These are phyloP conservation scores for Leptinotarsa undecemlineata DNA, from an alignment of 1,140 invertebrate species.

Conservation along the genomic window DNA sequence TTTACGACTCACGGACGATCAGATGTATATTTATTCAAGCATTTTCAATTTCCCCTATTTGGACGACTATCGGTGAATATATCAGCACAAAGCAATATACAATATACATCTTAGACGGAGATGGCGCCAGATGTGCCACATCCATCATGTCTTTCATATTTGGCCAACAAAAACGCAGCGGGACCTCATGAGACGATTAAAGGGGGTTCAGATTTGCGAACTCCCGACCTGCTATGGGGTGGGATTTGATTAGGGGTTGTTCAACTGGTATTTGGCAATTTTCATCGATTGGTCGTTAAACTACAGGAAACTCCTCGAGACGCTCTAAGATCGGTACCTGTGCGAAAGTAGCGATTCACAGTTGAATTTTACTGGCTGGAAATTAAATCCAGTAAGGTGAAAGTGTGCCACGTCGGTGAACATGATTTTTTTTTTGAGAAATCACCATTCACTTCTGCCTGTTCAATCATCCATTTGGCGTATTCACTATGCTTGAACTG, in stretches of 20 bases:
- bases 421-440: no score
- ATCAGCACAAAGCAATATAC: conserved; percentile 19
- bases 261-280: not conserved
- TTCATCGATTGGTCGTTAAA: no score
- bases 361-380: no score
- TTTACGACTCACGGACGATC: not conserved
- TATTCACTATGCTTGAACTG: no score
- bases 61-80: conserved; percentile 12
- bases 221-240: not conserved
- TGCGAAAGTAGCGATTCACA: no score
- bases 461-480: no score
- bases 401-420: no score
- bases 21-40: conserved; percentile 8
- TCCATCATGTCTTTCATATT: conserved; percentile 7
- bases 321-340: no score
- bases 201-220: not conserved
- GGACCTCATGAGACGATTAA: conserved; percentile 13
- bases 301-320: no score
- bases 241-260: not conserved
- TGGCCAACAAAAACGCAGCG: conserved; percentile 17
- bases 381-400: no score
- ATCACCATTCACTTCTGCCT: no score
- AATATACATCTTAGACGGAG: conserved; percentile 8
- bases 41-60: conserved; percentile 10
- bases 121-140: conserved; percentile 11